Evolutionary conservation across 2,113 vertebrate species (phyloP).

Genomic region (Equus przewalskii): DNA sequence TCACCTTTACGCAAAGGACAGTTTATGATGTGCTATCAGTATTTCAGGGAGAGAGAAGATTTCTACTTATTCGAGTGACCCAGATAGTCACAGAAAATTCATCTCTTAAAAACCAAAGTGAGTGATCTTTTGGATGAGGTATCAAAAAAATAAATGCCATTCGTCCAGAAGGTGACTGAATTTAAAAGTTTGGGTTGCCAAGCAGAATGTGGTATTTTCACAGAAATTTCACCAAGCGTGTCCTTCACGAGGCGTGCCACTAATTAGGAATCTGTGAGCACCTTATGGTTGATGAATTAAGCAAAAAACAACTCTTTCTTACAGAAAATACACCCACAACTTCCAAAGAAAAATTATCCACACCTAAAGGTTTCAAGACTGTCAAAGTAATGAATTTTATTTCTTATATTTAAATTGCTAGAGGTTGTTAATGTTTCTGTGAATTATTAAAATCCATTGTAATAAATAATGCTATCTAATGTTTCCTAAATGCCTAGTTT

Average conservation of each 20-base stretch:
- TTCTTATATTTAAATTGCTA: background rate
- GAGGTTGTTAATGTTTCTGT: background rate
- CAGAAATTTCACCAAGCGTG: slow-evolving; percentile 71
- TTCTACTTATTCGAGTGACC: slow-evolving; percentile 14
- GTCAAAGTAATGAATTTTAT: background rate
- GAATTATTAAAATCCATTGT: background rate
- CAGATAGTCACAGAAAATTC: background rate
- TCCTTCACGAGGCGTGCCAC: slow-evolving; percentile 48
- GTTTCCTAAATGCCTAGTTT: background rate
- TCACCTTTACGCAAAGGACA: background rate
- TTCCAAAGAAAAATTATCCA: slow-evolving; percentile 59
- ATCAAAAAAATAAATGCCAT: slow-evolving; percentile 57
- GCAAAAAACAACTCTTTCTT: slow-evolving; percentile 70
- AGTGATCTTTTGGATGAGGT: slow-evolving; percentile 44
- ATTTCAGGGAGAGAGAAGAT: background rate
- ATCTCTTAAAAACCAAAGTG: slow-evolving; percentile 40
- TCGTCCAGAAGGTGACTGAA: slow-evolving; percentile 77
- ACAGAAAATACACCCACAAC: slow-evolving; percentile 71
- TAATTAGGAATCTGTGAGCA: slow-evolving; percentile 81
- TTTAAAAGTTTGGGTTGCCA: slow-evolving; percentile 58
- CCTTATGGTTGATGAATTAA: slow-evolving; percentile 81
- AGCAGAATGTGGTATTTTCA: slow-evolving; percentile 75
- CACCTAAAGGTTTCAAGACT: slow-evolving; percentile 4
- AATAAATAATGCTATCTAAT: background rate
- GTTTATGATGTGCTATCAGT: background rate